Evolutionary conservation across 35 echinoderm and acorn worm species (phyloP).

Genomic region (Ophiothrix spiculata): DNA sequence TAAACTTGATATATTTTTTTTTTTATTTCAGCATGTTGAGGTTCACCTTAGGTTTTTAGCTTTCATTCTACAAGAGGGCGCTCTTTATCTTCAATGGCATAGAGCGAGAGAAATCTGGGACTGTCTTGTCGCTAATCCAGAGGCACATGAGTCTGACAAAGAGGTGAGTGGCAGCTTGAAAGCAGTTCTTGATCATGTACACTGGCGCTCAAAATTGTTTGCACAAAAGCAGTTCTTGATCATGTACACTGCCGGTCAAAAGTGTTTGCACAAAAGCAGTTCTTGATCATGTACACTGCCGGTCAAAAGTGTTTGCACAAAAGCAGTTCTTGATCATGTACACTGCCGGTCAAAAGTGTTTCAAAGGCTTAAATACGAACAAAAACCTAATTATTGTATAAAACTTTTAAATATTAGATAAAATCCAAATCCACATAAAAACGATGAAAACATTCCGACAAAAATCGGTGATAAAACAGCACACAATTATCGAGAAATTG

Average conservation of each 20-base stretch:
- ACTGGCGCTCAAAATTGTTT: neutral
- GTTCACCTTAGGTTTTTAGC: constrained; percentile 88
- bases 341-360: too few relatives aligned
- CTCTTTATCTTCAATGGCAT: constrained; percentile 89
- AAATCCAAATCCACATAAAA: neutral
- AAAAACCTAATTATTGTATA: too few relatives aligned
- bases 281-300: too few relatives aligned
- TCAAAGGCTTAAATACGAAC: too few relatives aligned
- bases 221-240: too few relatives aligned
- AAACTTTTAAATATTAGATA: too few relatives aligned
- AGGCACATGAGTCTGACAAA: constrained; percentile 79
- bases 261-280: too few relatives aligned
- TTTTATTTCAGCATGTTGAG: constrained; percentile 68
- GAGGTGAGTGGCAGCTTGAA: constrained; percentile 59
- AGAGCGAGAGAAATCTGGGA: constrained; percentile 94
- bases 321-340: neutral
- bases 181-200: neutral
- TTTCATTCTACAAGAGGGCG: constrained; percentile 89
- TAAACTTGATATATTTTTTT: constrained; percentile 19
- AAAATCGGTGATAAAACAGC: too few relatives aligned
- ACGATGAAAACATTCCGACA: too few relatives aligned
- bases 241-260: neutral
- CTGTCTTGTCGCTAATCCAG: constrained; percentile 82
- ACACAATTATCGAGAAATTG: too few relatives aligned
- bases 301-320: neutral